These are phyloP conservation scores for Catocala sponsa DNA, from an alignment of 2,888 invertebrate species.

Conservation along the genomic window DNA sequence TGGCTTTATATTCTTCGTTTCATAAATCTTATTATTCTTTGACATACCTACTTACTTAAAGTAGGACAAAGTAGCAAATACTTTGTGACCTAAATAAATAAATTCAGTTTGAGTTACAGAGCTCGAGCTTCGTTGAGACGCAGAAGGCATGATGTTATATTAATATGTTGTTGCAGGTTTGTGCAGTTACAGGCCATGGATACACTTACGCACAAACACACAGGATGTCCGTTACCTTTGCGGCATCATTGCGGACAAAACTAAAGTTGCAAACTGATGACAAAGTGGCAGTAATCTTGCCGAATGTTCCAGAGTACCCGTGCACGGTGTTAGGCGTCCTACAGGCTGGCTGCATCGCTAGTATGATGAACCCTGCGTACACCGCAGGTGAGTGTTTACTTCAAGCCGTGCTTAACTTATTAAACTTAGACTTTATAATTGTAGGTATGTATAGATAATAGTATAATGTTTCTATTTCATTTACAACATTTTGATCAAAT, in stretches of 20 bases:
- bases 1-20: no score
- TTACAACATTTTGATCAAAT: no score
- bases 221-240: slow-evolving; percentile 89
- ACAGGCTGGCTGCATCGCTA: slow-evolving; percentile 91
- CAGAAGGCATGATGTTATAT: background rate
- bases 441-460: no score
- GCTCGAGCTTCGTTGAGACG: no score
- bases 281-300: slow-evolving; percentile 91
- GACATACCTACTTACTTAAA: no score
- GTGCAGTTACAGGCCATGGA: slow-evolving; percentile 91
- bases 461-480: no score
- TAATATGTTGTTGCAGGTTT: slow-evolving; percentile 86
- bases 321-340: slow-evolving; percentile 89
- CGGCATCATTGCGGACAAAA: slow-evolving; percentile 89
- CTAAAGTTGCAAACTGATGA: slow-evolving; percentile 90
- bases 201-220: slow-evolving; percentile 91
- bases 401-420: no score
- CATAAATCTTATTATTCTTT: no score
- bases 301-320: slow-evolving; percentile 93
- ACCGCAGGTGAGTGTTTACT: slow-evolving; percentile 66
- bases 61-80: no score
- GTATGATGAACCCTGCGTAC: slow-evolving; percentile 91
- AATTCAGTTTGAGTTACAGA: no score
- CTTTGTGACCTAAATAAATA: no score
- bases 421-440: no score